These are phyloP conservation scores for Bagarius yarrelli DNA, from an alignment of 2,113 vertebrate species.

Conservation along the genomic window DNA sequence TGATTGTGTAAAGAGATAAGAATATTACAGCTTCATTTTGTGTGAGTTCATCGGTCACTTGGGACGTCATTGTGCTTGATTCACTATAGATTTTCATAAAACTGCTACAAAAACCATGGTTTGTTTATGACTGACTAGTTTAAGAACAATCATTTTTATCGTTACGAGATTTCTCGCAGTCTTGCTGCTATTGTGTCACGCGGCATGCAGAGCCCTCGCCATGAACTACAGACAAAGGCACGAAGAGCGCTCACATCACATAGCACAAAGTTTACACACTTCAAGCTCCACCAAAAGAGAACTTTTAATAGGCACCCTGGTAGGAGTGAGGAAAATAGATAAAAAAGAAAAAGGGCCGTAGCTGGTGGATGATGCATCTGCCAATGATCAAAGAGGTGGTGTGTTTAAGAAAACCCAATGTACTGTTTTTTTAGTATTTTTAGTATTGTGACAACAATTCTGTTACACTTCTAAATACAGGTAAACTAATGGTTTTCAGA, in stretches of 20 bases:
- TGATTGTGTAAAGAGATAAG: no score
- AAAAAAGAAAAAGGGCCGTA: not conserved
- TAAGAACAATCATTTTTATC: no score
- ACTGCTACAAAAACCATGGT: no score
- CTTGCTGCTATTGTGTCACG: not conserved
- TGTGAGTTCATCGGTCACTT: no score
- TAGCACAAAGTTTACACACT: slow-evolving; percentile 22
- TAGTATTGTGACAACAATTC: not conserved
- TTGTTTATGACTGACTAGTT: no score
- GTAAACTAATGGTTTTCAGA: no score
- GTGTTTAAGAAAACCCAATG: not conserved
- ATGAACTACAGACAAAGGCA: slow-evolving; percentile 29
- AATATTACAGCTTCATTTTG: no score
- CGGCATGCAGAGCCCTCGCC: not conserved
- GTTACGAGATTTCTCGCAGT: not conserved
- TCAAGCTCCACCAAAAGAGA: slow-evolving; percentile 19
- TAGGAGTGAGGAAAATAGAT: not conserved
- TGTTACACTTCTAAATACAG: not conserved
- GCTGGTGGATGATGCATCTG: slow-evolving; percentile 11
- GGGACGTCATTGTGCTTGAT: no score
- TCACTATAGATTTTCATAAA: no score
- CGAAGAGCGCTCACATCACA: slow-evolving; percentile 5
- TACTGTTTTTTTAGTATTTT: not conserved
- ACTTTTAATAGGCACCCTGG: slow-evolving; percentile 41
- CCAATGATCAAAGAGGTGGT: slow-evolving; percentile 18